A percentile compares a stretch with the other conserved stretches of the same genome.
phyloP scores from a whole-genome alignment of 2,113 vertebrate genomes.

The Mus spicilegus region DNA sequence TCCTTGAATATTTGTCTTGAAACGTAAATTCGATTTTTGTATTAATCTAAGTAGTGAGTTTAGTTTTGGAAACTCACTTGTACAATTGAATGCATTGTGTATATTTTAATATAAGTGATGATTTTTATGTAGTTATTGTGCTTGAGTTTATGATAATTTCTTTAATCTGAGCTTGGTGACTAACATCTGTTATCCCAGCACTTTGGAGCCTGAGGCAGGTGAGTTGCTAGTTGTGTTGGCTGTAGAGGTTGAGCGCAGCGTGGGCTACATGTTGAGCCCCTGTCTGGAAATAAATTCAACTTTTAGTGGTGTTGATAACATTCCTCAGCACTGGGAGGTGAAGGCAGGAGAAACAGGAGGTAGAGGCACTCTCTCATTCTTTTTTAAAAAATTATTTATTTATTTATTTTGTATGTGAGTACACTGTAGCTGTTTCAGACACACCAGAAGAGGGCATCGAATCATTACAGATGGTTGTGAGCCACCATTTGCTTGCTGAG shows the following conservation, averaged over 20 bases:
- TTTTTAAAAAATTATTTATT: too few relatives aligned
- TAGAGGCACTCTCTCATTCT: too few relatives aligned
- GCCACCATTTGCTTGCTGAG: too few relatives aligned
- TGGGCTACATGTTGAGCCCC: not conserved
- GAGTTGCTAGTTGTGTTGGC: not conserved
- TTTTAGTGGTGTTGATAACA: too few relatives aligned
- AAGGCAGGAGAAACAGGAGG: too few relatives aligned
- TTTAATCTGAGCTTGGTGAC: not conserved
- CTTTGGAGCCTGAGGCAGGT: not conserved
- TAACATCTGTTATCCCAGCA: not conserved
- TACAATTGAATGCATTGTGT: not conserved
- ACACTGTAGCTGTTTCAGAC: too few relatives aligned
- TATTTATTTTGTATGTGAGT: too few relatives aligned
- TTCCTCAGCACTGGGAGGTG: not conserved
- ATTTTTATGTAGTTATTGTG: not conserved
- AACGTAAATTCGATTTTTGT: not conserved
- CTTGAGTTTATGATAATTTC: not conserved
- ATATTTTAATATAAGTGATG: not conserved
- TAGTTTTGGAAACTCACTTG: not conserved
- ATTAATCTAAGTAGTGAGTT: not conserved
- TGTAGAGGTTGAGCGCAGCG: not conserved
- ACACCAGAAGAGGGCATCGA: too few relatives aligned
- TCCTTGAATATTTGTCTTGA: not conserved
- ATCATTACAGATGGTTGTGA: too few relatives aligned
- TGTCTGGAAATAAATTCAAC: not conserved